Evolutionary conservation across 2,113 vertebrate genomes (phyloP).

Genomic region (Tursiops truncatus): DNA sequence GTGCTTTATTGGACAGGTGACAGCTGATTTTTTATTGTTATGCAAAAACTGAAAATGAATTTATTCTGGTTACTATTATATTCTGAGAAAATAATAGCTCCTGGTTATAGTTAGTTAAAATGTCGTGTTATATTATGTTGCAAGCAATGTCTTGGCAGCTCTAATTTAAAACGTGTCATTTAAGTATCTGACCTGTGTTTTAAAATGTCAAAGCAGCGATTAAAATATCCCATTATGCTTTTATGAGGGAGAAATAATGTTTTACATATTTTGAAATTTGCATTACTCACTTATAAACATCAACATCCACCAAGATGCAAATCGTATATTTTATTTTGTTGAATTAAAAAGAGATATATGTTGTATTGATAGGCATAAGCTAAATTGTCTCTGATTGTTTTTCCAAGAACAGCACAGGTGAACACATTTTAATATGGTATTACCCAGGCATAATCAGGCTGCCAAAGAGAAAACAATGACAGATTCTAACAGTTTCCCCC

Average conservation of each 20-base stretch:
- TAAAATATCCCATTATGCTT: constrained; percentile 50
- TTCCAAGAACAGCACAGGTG: constrained; percentile 34
- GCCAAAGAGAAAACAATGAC: constrained; percentile 20
- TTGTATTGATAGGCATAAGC: constrained; percentile 17
- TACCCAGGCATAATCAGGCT: background rate
- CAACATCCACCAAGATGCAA: constrained; percentile 41
- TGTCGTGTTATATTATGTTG: constrained; percentile 50
- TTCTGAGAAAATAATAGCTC: constrained; percentile 34
- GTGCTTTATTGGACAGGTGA: background rate
- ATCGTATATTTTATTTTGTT: constrained; percentile 64
- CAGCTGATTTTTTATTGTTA: constrained; percentile 41
- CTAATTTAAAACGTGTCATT: constrained; percentile 67
- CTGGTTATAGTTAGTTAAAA: constrained; percentile 70
- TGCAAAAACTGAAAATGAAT: constrained; percentile 20
- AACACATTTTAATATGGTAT: constrained; percentile 16
- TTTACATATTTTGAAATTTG: constrained; percentile 61
- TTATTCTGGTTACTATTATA: constrained; percentile 48
- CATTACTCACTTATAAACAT: constrained; percentile 48
- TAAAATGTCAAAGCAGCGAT: constrained; percentile 64
- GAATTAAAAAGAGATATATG: constrained; percentile 38
- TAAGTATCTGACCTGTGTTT: constrained; percentile 60
- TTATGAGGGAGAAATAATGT: constrained; percentile 39
- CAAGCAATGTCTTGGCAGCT: constrained; percentile 34
- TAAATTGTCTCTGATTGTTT: constrained; percentile 38
- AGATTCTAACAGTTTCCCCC: background rate